Base-by-base conservation (phyloP, 2,888 invertebrate species). In the Caenorhabditis auriculariae region DNA sequence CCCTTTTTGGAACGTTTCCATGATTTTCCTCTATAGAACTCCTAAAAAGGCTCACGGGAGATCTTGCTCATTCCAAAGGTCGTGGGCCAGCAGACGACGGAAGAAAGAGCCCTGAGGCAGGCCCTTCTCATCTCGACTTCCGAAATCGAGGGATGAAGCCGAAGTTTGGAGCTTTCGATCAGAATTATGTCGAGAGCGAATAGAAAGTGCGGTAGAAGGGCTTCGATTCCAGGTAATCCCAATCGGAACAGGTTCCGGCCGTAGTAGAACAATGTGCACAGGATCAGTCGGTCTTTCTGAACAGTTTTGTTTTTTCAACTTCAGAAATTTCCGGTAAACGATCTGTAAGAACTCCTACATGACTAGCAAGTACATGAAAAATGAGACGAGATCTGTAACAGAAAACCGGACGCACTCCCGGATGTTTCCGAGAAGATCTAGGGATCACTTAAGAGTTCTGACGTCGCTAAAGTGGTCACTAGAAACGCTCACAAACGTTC, bases 181-280 rank as follows among this genome's bases (percentile, higher is more conserved):
- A 96, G 85, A 19, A 96, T 91, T 44, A 91, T 87, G 83, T 96
- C 95, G 44, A 98, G 82, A 0, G 96, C 94, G 9, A 88, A 87
- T 52, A 96, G 88, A 80, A 93, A 89, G 65, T 90, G 88, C 0
- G 96, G 95, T 15, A 96, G 87, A 32, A 98, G 85, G 21, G 93
- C 89, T 82, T 92, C 88, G 2, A 93, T 90, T 0, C 96, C 66
- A 5, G 73, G 71, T 3, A 98, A 85, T 83, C 95, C 95, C 66
- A 94, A 85, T 47, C 90, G 88, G 82, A 98, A 90, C 57, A 98
- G 86, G 82, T 95, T 83, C 58, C 82, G 80, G 3, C 82, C 82
- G 74, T 85, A 83, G 73, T 83, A 84, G 47, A 81, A 58, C 1
- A 81, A 43, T n/a, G 76, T 69, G 54, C 79, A 77, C 38, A 81